Base-by-base conservation (phyloP, 2,888 invertebrate species). In the Incurvaria masculella region DNA sequence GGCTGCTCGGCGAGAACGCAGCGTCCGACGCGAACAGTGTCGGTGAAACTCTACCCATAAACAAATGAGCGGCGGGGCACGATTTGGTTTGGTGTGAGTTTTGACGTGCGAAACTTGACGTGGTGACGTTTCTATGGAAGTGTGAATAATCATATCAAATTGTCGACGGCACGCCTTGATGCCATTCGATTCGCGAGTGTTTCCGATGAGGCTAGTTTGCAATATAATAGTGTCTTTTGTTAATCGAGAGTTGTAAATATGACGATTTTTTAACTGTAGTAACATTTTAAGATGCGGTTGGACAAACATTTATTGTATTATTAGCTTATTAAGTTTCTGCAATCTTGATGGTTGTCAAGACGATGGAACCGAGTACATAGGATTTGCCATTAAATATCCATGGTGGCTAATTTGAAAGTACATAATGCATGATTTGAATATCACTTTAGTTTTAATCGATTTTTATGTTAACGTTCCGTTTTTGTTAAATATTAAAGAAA, bases 11-110 rank as follows among this genome's bases (percentile, higher is more conserved):
- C 52, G 75, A 71, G 18, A 71, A 72, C 61, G 69, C 68, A 2
- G 64, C 66, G 42, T 45, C 40, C 46, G 69, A 69, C 61, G 67
- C 70, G 53, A 71, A 69, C 54, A 61, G 67, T 61, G 69, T 68
- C 63, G 72, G 69, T 68, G 71, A 68, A 63, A 65, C 59, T 62
- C 61, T 68, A 66, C 67, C 72, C 65, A 63, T 68, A 61, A 64
- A 59, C 59, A 72, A 72, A 65, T 68, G 66, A 69, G 65, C 68
- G 68, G 68, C 66, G 66, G 63, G 47, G 59, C 44, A 64, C 64
- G 60, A 53, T 57, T 59, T 56, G 11, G 14, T 33, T 33, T 33
- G 33, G 33, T 14, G 14, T 3, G 14, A 33, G 8, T 33, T 33
- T 8, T 33, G 33, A 4, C 33, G 33, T 23, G 33, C 14, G 11